Base-by-base conservation (phyloP, 2,797 vertebrate genomes). In the Gymnodraco acuticeps region DNA sequence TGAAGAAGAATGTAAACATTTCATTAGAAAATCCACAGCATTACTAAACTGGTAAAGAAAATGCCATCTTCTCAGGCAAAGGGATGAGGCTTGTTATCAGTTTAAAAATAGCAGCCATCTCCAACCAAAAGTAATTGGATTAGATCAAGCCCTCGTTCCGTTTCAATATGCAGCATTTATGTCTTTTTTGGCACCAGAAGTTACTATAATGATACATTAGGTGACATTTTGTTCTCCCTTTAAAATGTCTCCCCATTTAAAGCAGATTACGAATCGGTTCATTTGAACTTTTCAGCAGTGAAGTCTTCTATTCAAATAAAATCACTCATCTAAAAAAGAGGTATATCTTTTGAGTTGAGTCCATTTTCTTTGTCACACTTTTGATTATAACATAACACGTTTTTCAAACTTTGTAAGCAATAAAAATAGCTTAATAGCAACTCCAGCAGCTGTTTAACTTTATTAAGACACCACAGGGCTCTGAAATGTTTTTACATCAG, bases 51-150 rank as follows among this genome's bases (percentile, higher is more conserved):
- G 61, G 50, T 64, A 65, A 81, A 66, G 42, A 78, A 38, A 74
- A 78, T 41, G 27, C 11, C 51, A 42, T 48, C 47, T 70, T 33
- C 3, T 52, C 23, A 8, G 10, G 15, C 0, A 20, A 23, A 71
- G 53, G 14, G 66, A 81, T 27, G 11, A 38, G 16, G 50, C 62
- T 82, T 46, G 33, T 65, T 74, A 60, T 59, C 31, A 2, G 46
- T 73, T 70, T 80, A 45, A 69, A 80, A 80, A 78, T 64, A 81
- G 51, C 48, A 61, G 54, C 61, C 3, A n/a, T 54, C 19, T 45
- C 20, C 55, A 7, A 2, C 41, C 46, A 43, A 9, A 60, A 65
- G 69, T 82, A 78, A 84, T 72, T 80, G 81, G 81, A 65, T 2
- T 8, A 33, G 2, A 74, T 86, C 15, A 51, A 62, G 41, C n/a